Percentiles rank a stretch among this genome's conserved stretches.
phyloP scores from a whole-genome alignment of 2,797 vertebrate genomes.

The Philypnodon macrostomus region DNA sequence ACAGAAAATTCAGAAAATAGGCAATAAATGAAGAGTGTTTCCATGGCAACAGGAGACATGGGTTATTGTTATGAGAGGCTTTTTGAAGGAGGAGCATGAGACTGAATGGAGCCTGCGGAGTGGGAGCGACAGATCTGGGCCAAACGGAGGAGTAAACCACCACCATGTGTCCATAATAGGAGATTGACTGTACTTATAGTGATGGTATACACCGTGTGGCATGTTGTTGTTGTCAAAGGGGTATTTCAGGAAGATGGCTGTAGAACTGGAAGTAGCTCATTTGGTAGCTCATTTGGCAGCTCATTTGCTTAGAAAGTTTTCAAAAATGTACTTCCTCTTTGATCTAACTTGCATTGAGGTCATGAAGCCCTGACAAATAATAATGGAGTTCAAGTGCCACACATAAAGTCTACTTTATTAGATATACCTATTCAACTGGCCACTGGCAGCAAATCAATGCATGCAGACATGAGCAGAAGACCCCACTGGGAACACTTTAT shows the following conservation, averaged over 20 bases:
- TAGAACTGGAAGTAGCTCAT: too few species aligned
- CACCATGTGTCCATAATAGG: slow-evolving; percentile 48
- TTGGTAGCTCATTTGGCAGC: too few species aligned
- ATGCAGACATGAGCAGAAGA: too few species aligned
- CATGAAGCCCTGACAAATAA: too few species aligned
- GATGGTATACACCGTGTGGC: slow-evolving; percentile 21
- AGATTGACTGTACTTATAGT: slow-evolving; percentile 28
- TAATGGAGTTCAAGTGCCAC: too few species aligned
- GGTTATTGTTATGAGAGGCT: slow-evolving; percentile 62
- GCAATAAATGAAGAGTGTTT: slow-evolving; percentile 45
- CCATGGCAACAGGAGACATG: slow-evolving; percentile 42
- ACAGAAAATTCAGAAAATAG: slow-evolving; percentile 36
- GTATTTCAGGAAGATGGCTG: background rate
- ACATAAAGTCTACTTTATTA: too few species aligned
- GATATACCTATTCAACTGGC: too few species aligned
- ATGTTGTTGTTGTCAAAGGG: slow-evolving; percentile 12
- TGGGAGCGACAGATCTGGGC: slow-evolving; percentile 65
- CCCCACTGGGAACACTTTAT: too few species aligned
- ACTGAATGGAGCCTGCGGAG: slow-evolving; percentile 51
- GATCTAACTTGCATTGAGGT: too few species aligned
- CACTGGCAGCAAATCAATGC: too few species aligned
- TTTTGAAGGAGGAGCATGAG: slow-evolving; percentile 49
- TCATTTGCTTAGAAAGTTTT: too few species aligned
- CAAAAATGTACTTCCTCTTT: too few species aligned
- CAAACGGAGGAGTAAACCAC: slow-evolving; percentile 57